These are phyloP conservation scores for Aethina tumida DNA, from an alignment of 1,140 invertebrate species.

Conservation along the genomic window DNA sequence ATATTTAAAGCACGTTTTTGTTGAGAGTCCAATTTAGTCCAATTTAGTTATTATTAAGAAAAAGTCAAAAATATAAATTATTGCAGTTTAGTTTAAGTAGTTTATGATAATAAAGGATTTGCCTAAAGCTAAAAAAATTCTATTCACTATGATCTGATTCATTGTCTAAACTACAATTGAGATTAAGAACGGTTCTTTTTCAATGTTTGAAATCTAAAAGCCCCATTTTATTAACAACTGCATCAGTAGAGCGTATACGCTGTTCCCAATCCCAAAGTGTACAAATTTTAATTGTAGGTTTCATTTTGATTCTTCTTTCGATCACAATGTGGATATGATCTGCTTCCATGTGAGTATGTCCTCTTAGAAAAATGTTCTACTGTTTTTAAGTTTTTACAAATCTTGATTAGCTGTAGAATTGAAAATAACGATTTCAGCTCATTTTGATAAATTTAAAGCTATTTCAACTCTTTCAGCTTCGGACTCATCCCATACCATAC, in stretches of 20 bases:
- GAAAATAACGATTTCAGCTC: slow-evolving; percentile 1
- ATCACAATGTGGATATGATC: slow-evolving; percentile 9
- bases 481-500: slow-evolving; percentile 12
- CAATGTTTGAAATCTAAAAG: slow-evolving; percentile 8
- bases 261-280: slow-evolving; percentile 15
- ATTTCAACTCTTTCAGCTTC: slow-evolving; percentile 11
- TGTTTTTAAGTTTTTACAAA: slow-evolving; percentile 5
- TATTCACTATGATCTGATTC: no score
- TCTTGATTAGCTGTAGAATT: slow-evolving; percentile 2
- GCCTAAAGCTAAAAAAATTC: no score
- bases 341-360: slow-evolving; percentile 12
- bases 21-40: no score
- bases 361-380: slow-evolving; percentile 14
- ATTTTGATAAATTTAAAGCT: slow-evolving; percentile 6
- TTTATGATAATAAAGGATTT: no score
- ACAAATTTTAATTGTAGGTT: slow-evolving; percentile 5
- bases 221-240: slow-evolving; percentile 2
- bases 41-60: no score
- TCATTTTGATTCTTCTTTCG: slow-evolving; percentile 9
- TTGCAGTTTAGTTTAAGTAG: no score
- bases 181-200: no score
- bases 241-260: slow-evolving; percentile 1
- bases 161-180: no score
- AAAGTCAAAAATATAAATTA: no score
- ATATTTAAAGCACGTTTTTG: no score